Evolutionary conservation across 2,888 invertebrate species (phyloP).

Genomic region (Glyphotaelius pellucidus): DNA sequence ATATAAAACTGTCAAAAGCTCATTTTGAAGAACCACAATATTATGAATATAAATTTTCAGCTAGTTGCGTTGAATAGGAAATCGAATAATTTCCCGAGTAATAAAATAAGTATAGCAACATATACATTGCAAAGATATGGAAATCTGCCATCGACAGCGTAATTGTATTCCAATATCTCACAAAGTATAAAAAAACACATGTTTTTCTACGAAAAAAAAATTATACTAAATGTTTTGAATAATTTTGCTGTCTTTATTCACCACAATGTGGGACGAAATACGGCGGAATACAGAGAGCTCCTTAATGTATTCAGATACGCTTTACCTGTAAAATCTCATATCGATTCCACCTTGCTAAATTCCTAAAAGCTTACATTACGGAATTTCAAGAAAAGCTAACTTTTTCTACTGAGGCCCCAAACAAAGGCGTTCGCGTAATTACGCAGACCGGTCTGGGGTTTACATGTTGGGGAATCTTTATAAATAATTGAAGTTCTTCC

Average conservation of each 20-base stretch:
- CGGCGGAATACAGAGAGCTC: neutral
- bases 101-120: neutral
- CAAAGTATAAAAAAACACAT: neutral
- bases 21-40: too few species aligned
- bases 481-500: neutral
- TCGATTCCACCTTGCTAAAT: neutral
- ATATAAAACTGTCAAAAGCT: neutral
- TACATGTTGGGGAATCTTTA: neutral
- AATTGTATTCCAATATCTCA: neutral
- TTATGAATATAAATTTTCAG: too few species aligned
- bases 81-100: too few species aligned
- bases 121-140: neutral
- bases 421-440: neutral
- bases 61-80: too few species aligned
- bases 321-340: neutral
- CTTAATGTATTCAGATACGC: neutral
- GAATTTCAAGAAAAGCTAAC: neutral
- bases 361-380: neutral
- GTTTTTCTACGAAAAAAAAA: neutral
- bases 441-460: neutral
- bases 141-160: neutral
- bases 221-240: neutral
- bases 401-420: neutral
- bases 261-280: neutral
- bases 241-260: neutral